phyloP scores from a whole-genome alignment of 2,113 vertebrate species.

The Grammomys dolichurus region DNA sequence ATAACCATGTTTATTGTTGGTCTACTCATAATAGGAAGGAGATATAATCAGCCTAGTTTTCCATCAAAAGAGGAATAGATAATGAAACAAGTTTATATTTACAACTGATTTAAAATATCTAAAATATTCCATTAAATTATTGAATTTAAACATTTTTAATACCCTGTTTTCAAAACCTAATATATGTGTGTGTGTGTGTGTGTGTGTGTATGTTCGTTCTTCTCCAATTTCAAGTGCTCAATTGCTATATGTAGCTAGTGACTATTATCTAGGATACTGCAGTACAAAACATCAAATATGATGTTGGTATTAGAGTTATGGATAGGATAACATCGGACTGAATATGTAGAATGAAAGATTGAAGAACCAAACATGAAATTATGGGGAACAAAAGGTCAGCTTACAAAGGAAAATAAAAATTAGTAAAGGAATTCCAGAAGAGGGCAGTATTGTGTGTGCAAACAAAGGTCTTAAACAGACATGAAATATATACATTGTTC shows the following conservation, averaged over 20 bases:
- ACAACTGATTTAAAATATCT: slow-evolving; percentile 30
- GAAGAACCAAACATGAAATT: slow-evolving; percentile 32
- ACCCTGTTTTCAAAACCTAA: not conserved
- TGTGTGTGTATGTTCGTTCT: not conserved
- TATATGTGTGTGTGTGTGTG: not conserved
- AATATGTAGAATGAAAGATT: not conserved
- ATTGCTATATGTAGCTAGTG: not conserved
- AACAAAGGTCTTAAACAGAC: not conserved
- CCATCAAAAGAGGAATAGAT: not conserved
- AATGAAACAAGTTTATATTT: slow-evolving; percentile 5
- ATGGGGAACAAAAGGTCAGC: not conserved
- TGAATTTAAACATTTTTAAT: slow-evolving; percentile 29
- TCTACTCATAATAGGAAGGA: not conserved
- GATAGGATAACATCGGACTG: not conserved
- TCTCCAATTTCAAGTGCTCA: not conserved
- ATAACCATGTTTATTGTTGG: not conserved
- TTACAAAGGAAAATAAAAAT: not conserved
- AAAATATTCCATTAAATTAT: not conserved
- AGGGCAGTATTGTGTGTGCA: not conserved
- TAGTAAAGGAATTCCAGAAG: slow-evolving; percentile 14
- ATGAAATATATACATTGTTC: not conserved
- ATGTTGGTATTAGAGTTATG: not conserved
- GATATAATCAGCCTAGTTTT: not conserved
- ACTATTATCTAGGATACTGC: not conserved
- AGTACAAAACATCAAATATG: not conserved